phyloP scores from a whole-genome alignment of 2,113 vertebrate species.

The Phoxinus phoxinus region DNA sequence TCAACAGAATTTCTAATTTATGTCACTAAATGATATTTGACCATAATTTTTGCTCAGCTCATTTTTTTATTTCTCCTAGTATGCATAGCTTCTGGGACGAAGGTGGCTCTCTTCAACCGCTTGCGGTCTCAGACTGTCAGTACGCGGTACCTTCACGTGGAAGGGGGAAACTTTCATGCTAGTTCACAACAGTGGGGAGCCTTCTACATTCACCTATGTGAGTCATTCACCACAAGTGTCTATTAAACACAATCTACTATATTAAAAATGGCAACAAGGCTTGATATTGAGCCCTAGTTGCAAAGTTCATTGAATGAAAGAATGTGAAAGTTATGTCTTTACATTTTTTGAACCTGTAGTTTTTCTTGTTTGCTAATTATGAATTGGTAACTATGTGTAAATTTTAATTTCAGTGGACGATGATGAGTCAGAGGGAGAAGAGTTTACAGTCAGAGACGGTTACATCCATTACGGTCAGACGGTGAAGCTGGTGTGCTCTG shows the following conservation, averaged over 20 bases:
- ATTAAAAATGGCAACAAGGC: not conserved
- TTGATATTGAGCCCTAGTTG: too few species aligned
- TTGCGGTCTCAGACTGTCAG: conserved; percentile 97
- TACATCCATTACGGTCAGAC: conserved; percentile 98
- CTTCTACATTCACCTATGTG: conserved; percentile 95
- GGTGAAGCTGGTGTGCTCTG: conserved; percentile 94
- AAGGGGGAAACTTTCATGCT: conserved; percentile 98
- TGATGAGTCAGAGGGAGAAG: conserved; percentile 96
- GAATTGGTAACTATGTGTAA: not conserved
- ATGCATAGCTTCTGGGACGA: conserved; percentile 97
- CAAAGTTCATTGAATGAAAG: not conserved
- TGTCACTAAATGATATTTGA: not conserved
- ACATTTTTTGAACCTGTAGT: not conserved
- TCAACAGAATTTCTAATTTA: conserved; percentile 49
- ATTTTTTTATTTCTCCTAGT: conserved; percentile 73
- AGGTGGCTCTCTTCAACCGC: conserved; percentile 97
- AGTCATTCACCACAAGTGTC: conserved; percentile 69
- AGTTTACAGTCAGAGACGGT: conserved; percentile 95
- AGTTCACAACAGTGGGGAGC: conserved; percentile 98
- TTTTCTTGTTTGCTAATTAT: not conserved
- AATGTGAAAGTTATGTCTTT: not conserved
- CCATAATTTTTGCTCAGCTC: not conserved
- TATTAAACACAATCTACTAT: too few species aligned
- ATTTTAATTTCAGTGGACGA: conserved; percentile 85
- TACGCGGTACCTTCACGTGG: conserved; percentile 95